phyloP scores from a whole-genome alignment of 2,113 vertebrate genomes.

The Dipodomys merriami region DNA sequence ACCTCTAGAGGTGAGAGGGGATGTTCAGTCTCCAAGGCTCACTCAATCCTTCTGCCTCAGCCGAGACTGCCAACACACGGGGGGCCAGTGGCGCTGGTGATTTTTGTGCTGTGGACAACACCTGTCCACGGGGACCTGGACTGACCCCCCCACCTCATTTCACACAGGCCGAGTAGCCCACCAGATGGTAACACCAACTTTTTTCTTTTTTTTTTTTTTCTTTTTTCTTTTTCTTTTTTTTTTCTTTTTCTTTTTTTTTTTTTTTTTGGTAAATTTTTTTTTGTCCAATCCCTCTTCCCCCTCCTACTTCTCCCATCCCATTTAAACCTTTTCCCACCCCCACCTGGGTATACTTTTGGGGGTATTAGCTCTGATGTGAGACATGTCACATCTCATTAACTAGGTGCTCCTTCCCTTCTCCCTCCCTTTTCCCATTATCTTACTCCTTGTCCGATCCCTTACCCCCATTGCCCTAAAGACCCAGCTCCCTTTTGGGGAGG shows the following conservation, averaged over 20 bases:
- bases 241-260: conserved; percentile 22
- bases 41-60: conserved; percentile 90
- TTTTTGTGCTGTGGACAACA: conserved; percentile 89
- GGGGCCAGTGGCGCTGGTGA: conserved; percentile 87
- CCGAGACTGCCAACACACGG: conserved; percentile 90
- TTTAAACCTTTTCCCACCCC: conserved; percentile 76
- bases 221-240: conserved; percentile 14
- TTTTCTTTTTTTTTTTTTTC: conserved; percentile 50
- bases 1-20: conserved; percentile 91
- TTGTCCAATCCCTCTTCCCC: conserved; percentile 77
- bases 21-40: conserved; percentile 91
- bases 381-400: conserved; percentile 78
- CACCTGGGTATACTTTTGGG: conserved; percentile 74
- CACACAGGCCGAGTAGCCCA: conserved; percentile 86
- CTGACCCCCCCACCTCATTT: conserved; percentile 87
- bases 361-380: conserved; percentile 74
- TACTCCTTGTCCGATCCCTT: conserved; percentile 12
- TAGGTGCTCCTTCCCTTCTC: conserved; percentile 75
- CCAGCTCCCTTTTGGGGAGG: conserved; percentile 79
- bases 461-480: conserved; percentile 70
- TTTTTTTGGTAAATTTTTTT: conserved; percentile 19
- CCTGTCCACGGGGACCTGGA: conserved; percentile 89
- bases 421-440: conserved; percentile 58
- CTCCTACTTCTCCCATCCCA: conserved; percentile 73
- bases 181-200: conserved; percentile 86